Conservation (phyloP, 2,888 invertebrate genomes). For the Hipparchia sbordonii region DNA sequence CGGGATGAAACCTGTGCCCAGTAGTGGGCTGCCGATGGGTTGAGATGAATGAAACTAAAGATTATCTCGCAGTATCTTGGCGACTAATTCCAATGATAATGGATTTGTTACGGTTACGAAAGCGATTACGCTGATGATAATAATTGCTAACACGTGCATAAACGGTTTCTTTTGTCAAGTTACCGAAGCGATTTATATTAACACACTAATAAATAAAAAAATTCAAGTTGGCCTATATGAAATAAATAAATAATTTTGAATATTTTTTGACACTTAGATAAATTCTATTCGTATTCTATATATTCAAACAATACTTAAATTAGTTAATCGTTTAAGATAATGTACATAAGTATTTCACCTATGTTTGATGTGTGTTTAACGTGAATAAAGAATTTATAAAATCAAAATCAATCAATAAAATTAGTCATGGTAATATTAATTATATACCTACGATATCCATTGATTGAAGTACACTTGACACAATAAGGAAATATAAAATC, state of each 20-base stretch:
- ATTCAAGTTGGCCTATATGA: too few relatives aligned
- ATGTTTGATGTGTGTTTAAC: too few relatives aligned
- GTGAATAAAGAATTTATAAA: neutral
- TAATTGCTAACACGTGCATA: neutral
- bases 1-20: too few relatives aligned
- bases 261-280: too few relatives aligned
- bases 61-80: neutral
- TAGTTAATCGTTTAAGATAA: too few relatives aligned
- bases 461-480: neutral
- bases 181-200: neutral
- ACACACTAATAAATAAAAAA: neutral
- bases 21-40: too few relatives aligned
- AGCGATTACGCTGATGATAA: slow-evolving; percentile 9
- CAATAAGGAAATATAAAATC: slow-evolving; percentile 19
- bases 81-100: slow-evolving; percentile 7
- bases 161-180: neutral
- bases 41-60: neutral
- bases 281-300: too few relatives aligned
- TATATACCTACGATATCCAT: neutral
- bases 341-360: too few relatives aligned
- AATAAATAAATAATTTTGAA: too few relatives aligned
- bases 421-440: neutral
- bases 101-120: slow-evolving; percentile 62
- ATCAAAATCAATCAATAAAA: neutral
- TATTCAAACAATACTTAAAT: too few relatives aligned